Percentiles rank a stretch among this genome's conserved stretches.
These are phyloP conservation scores for Oophaga pumilio DNA, from an alignment of 2,113 vertebrate species.

Conservation along the genomic window DNA sequence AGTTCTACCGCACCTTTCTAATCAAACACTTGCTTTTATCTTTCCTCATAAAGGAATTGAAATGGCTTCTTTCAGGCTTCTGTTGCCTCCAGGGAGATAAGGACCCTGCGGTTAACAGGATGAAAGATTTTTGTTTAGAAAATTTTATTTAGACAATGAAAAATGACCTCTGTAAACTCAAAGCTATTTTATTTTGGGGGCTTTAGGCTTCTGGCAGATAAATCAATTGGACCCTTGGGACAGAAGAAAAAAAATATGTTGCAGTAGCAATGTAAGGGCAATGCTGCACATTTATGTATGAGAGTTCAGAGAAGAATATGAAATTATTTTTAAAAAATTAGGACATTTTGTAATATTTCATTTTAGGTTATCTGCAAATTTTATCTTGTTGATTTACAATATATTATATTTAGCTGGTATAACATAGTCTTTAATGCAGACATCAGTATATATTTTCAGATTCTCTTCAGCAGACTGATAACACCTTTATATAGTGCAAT, in stretches of 20 bases:
- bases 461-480: not conserved
- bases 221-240: constrained; percentile 87
- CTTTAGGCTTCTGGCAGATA: constrained; percentile 87
- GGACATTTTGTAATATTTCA: constrained; percentile 61
- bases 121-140: constrained; percentile 90
- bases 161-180: constrained; percentile 89
- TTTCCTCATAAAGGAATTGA: constrained; percentile 87
- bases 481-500: not conserved
- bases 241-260: constrained; percentile 80
- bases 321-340: constrained; percentile 16
- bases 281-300: constrained; percentile 80
- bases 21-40: constrained; percentile 87
- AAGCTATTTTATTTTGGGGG: constrained; percentile 86
- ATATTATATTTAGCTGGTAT: not conserved
- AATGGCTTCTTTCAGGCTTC: constrained; percentile 85
- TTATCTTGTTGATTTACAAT: not conserved
- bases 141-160: constrained; percentile 90
- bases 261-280: constrained; percentile 74
- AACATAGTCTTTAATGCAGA: not conserved
- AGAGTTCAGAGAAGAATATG: constrained; percentile 72
- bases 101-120: constrained; percentile 86
- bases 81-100: constrained; percentile 84
- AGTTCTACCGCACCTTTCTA: constrained; percentile 80
- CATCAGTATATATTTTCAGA: not conserved
- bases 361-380: not conserved